Evolutionary conservation across 2,113 vertebrate genomes (phyloP).

Genomic region (Cryptotis parvus): DNA sequence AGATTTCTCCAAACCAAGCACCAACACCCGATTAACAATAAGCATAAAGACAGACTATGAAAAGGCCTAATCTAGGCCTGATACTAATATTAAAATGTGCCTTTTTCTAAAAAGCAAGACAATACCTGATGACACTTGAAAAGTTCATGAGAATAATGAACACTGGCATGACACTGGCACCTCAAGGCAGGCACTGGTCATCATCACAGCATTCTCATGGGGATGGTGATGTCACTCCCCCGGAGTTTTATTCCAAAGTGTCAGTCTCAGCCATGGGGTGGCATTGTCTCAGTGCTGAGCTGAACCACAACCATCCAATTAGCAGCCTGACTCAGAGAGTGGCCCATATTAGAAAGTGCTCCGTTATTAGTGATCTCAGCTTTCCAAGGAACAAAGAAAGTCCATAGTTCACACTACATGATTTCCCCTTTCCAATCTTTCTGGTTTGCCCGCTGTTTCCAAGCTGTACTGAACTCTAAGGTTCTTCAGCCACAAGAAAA

Average conservation of each 20-base stretch:
- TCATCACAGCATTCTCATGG: neutral
- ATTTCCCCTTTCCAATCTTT: neutral
- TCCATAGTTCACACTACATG: neutral
- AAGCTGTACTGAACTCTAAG: neutral
- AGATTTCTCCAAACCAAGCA: slow-evolving; percentile 78
- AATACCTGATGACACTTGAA: neutral
- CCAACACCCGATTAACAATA: neutral
- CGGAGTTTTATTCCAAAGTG: neutral
- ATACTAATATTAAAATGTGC: neutral
- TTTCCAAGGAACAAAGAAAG: slow-evolving; percentile 22
- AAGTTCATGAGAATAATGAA: neutral
- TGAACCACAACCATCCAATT: neutral
- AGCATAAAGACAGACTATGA: too few species aligned
- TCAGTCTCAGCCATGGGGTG: neutral
- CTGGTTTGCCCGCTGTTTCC: neutral
- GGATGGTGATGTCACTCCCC: neutral
- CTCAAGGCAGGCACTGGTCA: neutral
- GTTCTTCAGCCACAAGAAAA: slow-evolving; percentile 22
- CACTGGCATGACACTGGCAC: neutral
- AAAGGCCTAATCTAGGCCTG: neutral
- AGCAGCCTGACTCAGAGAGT: neutral
- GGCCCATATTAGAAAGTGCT: neutral
- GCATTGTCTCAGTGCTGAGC: neutral
- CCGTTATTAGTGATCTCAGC: neutral
- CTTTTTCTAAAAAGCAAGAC: neutral